phyloP scores from a whole-genome alignment of 1,140 invertebrate species.

The Diorhabda carinulata region DNA sequence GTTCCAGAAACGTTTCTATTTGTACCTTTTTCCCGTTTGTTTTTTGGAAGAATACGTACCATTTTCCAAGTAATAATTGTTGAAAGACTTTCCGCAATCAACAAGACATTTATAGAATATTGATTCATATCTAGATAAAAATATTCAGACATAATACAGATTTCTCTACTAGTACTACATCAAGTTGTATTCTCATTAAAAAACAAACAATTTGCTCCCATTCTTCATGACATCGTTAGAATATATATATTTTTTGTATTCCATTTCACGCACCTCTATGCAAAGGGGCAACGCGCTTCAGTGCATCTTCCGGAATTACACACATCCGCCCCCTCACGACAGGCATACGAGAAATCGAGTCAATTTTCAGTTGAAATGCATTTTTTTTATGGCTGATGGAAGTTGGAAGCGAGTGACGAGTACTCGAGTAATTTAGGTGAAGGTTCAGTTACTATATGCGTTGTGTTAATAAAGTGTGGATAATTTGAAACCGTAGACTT shows the following conservation, averaged over 20 bases:
- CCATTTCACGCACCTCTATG: neutral
- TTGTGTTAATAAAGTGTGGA: neutral
- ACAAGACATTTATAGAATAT: too few relatives aligned
- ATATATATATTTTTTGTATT: neutral
- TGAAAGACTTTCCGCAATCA: too few relatives aligned
- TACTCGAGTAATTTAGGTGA: neutral
- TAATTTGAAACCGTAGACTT: neutral
- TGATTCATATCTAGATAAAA: too few relatives aligned
- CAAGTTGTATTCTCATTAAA: too few relatives aligned
- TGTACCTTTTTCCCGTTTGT: too few relatives aligned
- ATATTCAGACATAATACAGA: too few relatives aligned
- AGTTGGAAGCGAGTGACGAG: neutral
- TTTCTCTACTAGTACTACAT: too few relatives aligned
- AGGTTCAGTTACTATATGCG: neutral
- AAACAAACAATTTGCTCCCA: too few relatives aligned
- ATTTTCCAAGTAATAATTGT: too few relatives aligned
- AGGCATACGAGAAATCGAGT: neutral
- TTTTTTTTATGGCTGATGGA: neutral
- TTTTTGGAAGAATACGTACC: too few relatives aligned
- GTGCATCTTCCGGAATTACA: constrained; percentile 1
- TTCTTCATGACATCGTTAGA: too few relatives aligned
- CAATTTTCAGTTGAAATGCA: neutral
- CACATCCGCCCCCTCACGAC: constrained; percentile 1
- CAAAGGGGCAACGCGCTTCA: neutral
- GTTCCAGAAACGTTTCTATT: too few relatives aligned